These are phyloP conservation scores for Drosophila tripunctata DNA, from an alignment of 2,888 invertebrate species.

Conservation along the genomic window DNA sequence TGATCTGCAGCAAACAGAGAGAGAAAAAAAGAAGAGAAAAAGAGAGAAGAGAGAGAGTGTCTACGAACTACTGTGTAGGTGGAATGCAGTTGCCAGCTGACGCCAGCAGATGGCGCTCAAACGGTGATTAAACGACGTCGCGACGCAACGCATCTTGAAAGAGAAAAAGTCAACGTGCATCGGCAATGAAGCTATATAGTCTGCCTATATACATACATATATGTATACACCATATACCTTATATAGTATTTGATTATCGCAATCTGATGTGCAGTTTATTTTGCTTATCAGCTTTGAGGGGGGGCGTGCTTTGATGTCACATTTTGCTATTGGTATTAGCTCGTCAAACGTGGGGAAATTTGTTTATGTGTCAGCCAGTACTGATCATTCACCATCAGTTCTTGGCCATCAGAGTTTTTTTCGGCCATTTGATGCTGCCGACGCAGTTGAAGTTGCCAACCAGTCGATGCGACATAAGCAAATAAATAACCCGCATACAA, in stretches of 20 bases:
- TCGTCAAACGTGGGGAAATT: constrained; percentile 24
- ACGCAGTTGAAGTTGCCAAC: constrained; percentile 58
- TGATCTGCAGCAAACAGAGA: constrained; percentile 54
- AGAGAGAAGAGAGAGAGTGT: background rate
- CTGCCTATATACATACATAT: background rate
- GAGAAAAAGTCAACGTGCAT: constrained; percentile 1
- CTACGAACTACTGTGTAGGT: background rate
- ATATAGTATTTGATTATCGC: constrained; percentile 51
- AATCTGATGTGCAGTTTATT: constrained; percentile 59
- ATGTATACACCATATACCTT: too few relatives aligned
- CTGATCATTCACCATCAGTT: too few relatives aligned
- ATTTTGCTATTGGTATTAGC: constrained; percentile 40
- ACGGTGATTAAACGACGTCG: constrained; percentile 34
- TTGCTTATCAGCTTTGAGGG: constrained; percentile 47
- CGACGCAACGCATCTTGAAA: background rate
- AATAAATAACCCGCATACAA: constrained; percentile 60
- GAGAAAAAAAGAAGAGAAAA: background rate
- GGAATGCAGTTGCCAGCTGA: constrained; percentile 32
- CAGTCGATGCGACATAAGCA: constrained; percentile 71
- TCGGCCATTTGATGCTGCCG: constrained; percentile 73
- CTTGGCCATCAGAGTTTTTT: constrained; percentile 33
- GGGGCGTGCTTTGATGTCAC: constrained; percentile 67
- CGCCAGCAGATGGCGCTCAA: constrained; percentile 74
- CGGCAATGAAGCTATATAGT: constrained; percentile 48
- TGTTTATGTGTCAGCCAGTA: constrained; percentile 63